phyloP scores from a whole-genome alignment of 2,797 vertebrate genomes.

The Dicrostonyx torquatus region DNA sequence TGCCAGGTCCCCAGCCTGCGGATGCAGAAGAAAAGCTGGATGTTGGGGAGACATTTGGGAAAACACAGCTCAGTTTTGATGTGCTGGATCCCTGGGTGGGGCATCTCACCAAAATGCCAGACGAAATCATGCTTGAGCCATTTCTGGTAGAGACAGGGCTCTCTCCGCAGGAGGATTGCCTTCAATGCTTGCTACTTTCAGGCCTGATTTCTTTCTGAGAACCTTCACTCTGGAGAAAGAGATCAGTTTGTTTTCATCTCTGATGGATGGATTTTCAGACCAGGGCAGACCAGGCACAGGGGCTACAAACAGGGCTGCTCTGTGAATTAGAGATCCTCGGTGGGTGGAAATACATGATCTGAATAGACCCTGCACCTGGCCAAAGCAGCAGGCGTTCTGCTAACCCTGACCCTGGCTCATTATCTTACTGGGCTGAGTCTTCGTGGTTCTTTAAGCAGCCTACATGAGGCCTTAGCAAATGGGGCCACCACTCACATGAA shows the following conservation, averaged over 20 bases:
- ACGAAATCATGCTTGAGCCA: rapidly evolving
- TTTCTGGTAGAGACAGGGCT: background rate
- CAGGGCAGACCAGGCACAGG: too few relatives aligned
- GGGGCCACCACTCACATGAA: conserved; percentile 22
- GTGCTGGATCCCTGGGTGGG: background rate
- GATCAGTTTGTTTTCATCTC: background rate
- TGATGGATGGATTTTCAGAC: rapidly evolving
- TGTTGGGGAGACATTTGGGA: too few relatives aligned
- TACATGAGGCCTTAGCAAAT: background rate
- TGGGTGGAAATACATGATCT: too few relatives aligned
- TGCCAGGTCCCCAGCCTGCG: background rate
- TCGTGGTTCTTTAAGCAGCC: background rate
- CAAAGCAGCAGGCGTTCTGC: background rate
- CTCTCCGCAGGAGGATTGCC: rapidly evolving
- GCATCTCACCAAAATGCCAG: background rate
- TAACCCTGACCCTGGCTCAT: background rate
- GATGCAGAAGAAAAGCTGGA: background rate
- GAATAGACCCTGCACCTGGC: background rate
- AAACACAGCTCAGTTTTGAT: too few relatives aligned
- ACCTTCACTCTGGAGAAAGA: conserved; percentile 40
- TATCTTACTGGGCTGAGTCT: background rate
- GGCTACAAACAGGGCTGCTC: background rate
- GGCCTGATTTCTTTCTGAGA: background rate
- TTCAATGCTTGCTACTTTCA: rapidly evolving
- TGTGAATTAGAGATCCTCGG: background rate